Base-by-base conservation (phyloP, 2,797 vertebrate genomes). In the Tauraco hartlaubi region DNA sequence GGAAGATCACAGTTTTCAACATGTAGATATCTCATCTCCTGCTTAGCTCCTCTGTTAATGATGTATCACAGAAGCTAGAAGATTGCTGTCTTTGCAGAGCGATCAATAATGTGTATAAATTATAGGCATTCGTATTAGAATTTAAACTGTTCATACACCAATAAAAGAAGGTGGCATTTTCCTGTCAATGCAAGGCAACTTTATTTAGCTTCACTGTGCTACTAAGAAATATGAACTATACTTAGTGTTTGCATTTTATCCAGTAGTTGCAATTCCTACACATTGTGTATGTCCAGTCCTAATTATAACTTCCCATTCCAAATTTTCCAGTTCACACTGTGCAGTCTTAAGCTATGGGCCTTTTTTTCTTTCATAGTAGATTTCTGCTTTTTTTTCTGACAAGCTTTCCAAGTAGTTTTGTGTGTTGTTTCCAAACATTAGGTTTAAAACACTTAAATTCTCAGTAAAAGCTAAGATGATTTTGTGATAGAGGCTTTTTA, bases 211-310 rank as follows among this genome's bases (percentile, higher is more conserved):
- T 46, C 9, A 63, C 6, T 14, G 9, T 33, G 12, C 15, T 79
- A 23, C 44, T 66, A 67, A 89, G 16, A 89, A 74, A 49, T 19
- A 59, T 15, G 61, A 9, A 33, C 14, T 69, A 26, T n/a, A 51
- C 11, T 39, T 43, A 6, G 5, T 69, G 8, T 58, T 76, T 73
- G 23, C 5, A 33, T 76, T 87, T 84, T 41, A 58, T 69, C 10
- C 11, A 12, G 23, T 19, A 35, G 19, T 9, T 54, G 54, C 14
- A 81, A 26, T 52, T 82, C 21, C 4, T 76, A 61, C 5, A 14
- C 0, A 0, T 3, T 49, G 17, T 64, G 20, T 9, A 17, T 55
- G 5, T 41, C 4, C 26, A 33, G 9, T 63, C 16, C 7, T 55
- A 44, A 31, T 55, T 66, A 48, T 18, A 41, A 59, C 11, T 80